Conservation (phyloP, 2,797 vertebrate genomes). For the Lutjanus argentimaculatus region DNA sequence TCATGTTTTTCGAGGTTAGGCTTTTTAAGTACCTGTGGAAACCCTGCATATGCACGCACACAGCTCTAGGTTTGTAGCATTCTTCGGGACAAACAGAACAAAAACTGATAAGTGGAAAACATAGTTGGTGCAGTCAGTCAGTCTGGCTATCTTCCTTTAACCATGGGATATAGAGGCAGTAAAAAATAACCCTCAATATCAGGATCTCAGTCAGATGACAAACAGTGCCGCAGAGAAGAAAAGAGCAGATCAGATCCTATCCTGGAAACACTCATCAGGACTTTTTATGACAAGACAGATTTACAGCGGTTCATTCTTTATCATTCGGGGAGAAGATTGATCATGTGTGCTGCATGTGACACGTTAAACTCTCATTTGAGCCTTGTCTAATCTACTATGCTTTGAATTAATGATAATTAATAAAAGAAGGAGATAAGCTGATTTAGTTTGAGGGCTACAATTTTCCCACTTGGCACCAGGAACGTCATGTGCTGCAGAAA, state of each 20-base stretch:
- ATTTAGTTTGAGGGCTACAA: background rate
- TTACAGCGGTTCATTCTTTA: background rate
- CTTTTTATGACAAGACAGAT: constrained; percentile 2
- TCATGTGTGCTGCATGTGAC: constrained; percentile 38
- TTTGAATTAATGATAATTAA: constrained; percentile 12
- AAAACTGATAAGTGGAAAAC: background rate
- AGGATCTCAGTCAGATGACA: constrained; percentile 55
- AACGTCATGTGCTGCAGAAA: fast-evolving
- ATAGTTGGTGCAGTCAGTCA: background rate
- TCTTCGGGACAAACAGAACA: background rate
- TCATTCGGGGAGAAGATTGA: background rate
- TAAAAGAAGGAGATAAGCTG: background rate
- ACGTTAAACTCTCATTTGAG: background rate
- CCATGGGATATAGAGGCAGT: background rate
- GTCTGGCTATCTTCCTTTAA: background rate
- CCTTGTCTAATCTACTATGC: constrained; percentile 1
- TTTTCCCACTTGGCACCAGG: background rate
- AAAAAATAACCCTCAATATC: background rate
- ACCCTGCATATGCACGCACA: background rate
- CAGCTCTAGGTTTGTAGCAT: background rate
- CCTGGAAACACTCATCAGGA: background rate
- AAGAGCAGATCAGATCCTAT: constrained; percentile 15
- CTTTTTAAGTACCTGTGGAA: no score
- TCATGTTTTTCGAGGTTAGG: no score
- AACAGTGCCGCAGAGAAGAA: constrained; percentile 23